Evolutionary conservation across 2,797 vertebrate genomes (phyloP).

Genomic region (Sciurus vulgaris): DNA sequence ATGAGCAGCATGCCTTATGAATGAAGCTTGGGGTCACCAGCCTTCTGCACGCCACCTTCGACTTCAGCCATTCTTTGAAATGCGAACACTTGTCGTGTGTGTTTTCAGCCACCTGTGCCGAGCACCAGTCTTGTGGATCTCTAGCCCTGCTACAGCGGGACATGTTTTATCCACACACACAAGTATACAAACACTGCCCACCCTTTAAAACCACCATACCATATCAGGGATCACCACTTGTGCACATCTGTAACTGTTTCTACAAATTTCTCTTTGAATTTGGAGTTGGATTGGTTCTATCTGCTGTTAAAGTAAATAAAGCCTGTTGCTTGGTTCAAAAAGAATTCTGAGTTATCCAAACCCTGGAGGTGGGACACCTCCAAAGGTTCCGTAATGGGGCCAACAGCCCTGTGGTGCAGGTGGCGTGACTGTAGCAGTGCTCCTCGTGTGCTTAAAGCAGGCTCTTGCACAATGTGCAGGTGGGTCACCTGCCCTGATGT

Average conservation of each 20-base stretch:
- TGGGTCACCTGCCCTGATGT: not conserved
- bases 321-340: slow-evolving; percentile 24
- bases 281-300: slow-evolving; percentile 32
- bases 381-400: not conserved
- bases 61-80: not conserved
- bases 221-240: slow-evolving; percentile 9
- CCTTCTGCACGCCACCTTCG: not conserved
- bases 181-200: not conserved
- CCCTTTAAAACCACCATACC: not conserved
- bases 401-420: not conserved
- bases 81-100: not conserved
- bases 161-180: not conserved
- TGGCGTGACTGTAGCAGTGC: not conserved
- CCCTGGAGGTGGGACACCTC: slow-evolving; percentile 4
- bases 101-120: not conserved
- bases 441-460: not conserved
- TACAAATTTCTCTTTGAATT: not conserved
- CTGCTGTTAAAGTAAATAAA: not conserved
- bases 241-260: not conserved
- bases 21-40: not conserved
- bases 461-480: not conserved
- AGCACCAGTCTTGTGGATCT: not conserved
- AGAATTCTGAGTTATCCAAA: slow-evolving; percentile 18
- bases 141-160: not conserved
- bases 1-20: not conserved